Evolutionary conservation across 2,113 vertebrate genomes (phyloP).

Genomic region (Azemiops feae): DNA sequence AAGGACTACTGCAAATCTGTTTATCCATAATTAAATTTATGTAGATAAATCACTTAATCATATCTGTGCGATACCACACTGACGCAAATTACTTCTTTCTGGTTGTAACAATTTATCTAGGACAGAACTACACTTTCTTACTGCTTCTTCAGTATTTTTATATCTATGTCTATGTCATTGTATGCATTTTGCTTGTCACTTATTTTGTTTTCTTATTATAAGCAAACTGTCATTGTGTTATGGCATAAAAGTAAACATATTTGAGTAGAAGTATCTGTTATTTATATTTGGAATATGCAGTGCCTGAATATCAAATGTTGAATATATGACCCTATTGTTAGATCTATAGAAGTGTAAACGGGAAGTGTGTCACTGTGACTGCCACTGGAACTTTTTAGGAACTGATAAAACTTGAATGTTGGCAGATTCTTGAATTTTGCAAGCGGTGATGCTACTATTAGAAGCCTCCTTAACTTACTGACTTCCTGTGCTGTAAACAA

Average conservation of each 20-base stretch:
- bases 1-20: background rate
- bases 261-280: background rate
- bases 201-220: background rate
- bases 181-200: background rate
- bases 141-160: background rate
- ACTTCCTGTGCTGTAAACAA: constrained; percentile 7
- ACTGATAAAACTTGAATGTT: background rate
- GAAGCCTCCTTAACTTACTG: constrained; percentile 1
- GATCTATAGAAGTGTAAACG: background rate
- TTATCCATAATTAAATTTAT: background rate
- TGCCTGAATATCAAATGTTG: background rate
- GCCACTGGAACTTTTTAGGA: background rate
- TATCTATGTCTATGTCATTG: background rate
- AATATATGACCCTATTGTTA: background rate
- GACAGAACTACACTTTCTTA: background rate
- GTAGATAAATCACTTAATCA: background rate
- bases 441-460: background rate
- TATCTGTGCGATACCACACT: background rate
- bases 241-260: background rate
- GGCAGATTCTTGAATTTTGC: background rate
- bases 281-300: background rate
- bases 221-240: background rate
- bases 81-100: background rate
- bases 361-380: background rate
- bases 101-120: background rate